Evolutionary conservation across 2,888 invertebrate species (phyloP), one percentile per base, ranked within the genome.

Genomic region (Sarcophaga variegata): DNA sequence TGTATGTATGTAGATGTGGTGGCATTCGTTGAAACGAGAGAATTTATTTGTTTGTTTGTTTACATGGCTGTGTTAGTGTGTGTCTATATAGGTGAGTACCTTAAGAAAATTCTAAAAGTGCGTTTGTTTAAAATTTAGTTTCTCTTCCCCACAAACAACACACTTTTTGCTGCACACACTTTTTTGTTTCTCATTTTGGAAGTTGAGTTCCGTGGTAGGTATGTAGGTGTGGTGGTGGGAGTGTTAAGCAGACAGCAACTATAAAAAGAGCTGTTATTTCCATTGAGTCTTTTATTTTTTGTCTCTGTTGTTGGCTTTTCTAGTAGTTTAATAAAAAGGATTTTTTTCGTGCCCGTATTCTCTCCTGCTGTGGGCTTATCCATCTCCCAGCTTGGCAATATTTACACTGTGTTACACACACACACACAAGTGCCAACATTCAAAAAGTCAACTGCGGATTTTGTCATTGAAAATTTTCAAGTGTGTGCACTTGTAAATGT

Each of bases 401-500:
- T 54, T 54, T 54, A 54, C 54, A 54, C 54, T 14, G 54, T 14
- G 54, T 2, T 4, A 59, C 47, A 25, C 22, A 59, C 20, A 80
- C 22, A 22, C 1, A 22, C 22, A 22, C 64, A 71, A 76, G 75
- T 76, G 60, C 64, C 75, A 71, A 71, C 76, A 84, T 84, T 84
- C 70, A 79, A 79, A 87, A 79, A 87, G 84, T 87, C 87, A 87
- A 83, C 87, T 83, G 78, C 81, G 86, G 86, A 83, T 85, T 88
- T 86, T 86, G 88, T 86, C 84, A 87, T 87, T 87, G 88, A 83
- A 88, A 86, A 69, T 83, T 85, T 88, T 88, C 87, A 88, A 88
- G 88, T 81, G 88, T 81, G 88, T 81, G 88, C 83, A 84, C 88
- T 88, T 87, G 75, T 62, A 80, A 62, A 60, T 59, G 37, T 45